phyloP scores from a whole-genome alignment of 2,113 vertebrate genomes.

The Gasterosteus nipponicus region DNA sequence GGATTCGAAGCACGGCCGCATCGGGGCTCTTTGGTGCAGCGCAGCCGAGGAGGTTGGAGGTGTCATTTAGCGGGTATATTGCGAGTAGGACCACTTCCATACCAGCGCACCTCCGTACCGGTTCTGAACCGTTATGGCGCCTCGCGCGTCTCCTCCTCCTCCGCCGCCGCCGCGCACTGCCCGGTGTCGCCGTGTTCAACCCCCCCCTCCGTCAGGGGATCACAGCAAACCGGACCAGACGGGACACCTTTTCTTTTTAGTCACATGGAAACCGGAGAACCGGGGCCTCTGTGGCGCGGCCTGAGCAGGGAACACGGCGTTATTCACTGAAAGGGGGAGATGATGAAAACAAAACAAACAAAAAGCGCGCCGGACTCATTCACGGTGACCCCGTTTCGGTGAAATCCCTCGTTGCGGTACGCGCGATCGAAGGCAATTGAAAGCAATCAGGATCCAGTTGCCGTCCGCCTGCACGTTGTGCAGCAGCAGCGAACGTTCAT shows the following conservation, averaged over 20 bases:
- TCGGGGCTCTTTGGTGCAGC: slow-evolving; percentile 13
- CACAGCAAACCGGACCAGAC: slow-evolving; percentile 6
- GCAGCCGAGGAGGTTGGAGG: slow-evolving; percentile 8
- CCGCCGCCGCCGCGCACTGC: slow-evolving; percentile 1
- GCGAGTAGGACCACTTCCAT: slow-evolving; percentile 12
- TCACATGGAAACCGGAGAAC: slow-evolving; percentile 71
- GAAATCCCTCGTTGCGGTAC: slow-evolving; percentile 67
- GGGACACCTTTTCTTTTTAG: slow-evolving; percentile 48
- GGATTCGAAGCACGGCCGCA: background rate
- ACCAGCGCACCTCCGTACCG: background rate
- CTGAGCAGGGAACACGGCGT: background rate
- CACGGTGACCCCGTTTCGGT: slow-evolving; percentile 74
- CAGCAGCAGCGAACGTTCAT: slow-evolving; percentile 47
- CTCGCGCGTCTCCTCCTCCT: slow-evolving; percentile 6
- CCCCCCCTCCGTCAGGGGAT: background rate
- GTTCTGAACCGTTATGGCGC: slow-evolving; percentile 40
- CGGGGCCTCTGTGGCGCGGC: slow-evolving; percentile 34
- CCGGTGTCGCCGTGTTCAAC: slow-evolving; percentile 9
- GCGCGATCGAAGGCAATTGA: slow-evolving; percentile 76
- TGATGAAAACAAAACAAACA: background rate
- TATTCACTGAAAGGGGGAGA: slow-evolving; percentile 16
- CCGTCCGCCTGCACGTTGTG: slow-evolving; percentile 59
- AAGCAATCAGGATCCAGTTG: slow-evolving; percentile 77
- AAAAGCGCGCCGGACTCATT: slow-evolving; percentile 59
- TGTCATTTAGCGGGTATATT: background rate